Evolutionary conservation across 2,113 vertebrate genomes (phyloP).

Genomic region (Sylvia atricapilla): DNA sequence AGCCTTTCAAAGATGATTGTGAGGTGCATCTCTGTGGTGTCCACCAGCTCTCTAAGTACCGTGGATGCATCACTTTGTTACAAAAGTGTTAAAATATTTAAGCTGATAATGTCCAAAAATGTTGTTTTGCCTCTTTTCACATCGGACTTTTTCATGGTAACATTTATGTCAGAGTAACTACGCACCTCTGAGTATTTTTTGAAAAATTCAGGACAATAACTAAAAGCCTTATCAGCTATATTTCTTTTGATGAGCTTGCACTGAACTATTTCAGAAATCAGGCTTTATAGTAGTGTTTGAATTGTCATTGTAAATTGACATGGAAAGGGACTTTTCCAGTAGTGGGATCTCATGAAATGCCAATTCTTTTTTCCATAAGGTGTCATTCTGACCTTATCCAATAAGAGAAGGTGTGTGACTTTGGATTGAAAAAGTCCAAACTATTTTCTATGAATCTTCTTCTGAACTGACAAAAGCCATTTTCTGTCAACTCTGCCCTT

Average conservation of each 20-base stretch:
- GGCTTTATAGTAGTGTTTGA: neutral
- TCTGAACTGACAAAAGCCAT: constrained; percentile 4
- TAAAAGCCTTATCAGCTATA: neutral
- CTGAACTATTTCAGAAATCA: neutral
- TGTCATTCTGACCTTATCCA: constrained; percentile 9
- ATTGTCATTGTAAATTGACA: neutral
- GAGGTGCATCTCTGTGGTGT: neutral
- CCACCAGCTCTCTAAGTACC: neutral
- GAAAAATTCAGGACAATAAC: neutral
- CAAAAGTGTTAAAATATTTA: neutral
- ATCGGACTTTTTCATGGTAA: neutral
- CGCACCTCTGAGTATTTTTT: neutral
- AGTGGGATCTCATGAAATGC: neutral
- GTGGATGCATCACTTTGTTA: neutral
- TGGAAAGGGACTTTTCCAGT: neutral
- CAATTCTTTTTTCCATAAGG: neutral
- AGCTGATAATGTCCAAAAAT: neutral
- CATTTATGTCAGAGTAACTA: neutral
- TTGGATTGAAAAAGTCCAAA: neutral
- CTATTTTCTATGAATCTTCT: constrained; percentile 22
- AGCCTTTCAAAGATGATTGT: neutral
- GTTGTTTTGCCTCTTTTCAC: neutral
- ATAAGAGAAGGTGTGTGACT: neutral
- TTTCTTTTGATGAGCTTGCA: neutral
- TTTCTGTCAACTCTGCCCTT: constrained; percentile 65